These are phyloP conservation scores for Apeltes quadracus DNA, from an alignment of 2,113 vertebrate species.

Conservation along the genomic window DNA sequence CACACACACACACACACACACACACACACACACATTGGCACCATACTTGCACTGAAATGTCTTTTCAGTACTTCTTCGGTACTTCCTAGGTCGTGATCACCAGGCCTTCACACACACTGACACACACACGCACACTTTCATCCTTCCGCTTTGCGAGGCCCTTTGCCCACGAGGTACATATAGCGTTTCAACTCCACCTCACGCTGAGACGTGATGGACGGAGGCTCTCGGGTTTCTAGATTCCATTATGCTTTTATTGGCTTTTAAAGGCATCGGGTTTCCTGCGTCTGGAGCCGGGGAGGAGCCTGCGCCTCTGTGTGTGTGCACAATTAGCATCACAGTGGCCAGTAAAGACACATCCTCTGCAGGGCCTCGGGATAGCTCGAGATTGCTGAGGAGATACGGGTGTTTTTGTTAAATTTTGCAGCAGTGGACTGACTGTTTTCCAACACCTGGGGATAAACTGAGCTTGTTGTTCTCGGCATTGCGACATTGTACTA, in stretches of 20 bases:
- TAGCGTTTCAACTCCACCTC: slow-evolving; percentile 65
- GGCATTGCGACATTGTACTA: slow-evolving; percentile 6
- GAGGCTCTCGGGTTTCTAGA: slow-evolving; percentile 69
- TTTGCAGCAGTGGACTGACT: slow-evolving; percentile 40
- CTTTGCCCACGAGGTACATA: slow-evolving; percentile 63
- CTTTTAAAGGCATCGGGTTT: slow-evolving; percentile 80
- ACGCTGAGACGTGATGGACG: slow-evolving; percentile 62
- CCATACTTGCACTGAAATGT: slow-evolving; percentile 32
- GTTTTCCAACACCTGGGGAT: slow-evolving; percentile 58
- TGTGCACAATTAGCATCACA: slow-evolving; percentile 63
- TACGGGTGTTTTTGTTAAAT: slow-evolving; percentile 64
- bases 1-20: slow-evolving; percentile 26
- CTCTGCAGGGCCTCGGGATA: slow-evolving; percentile 55
- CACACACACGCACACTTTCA: slow-evolving; percentile 7
- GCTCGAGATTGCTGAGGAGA: slow-evolving; percentile 71
- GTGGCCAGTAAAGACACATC: slow-evolving; percentile 43
- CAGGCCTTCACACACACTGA: slow-evolving; percentile 21
- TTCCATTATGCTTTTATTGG: slow-evolving; percentile 81
- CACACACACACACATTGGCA: slow-evolving; percentile 35
- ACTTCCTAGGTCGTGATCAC: slow-evolving; percentile 44
- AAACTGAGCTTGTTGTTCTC: slow-evolving; percentile 41
- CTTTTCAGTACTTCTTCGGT: slow-evolving; percentile 56
- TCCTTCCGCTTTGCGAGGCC: slow-evolving; percentile 26
- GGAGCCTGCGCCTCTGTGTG: slow-evolving; percentile 52
- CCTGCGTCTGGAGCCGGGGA: slow-evolving; percentile 74